These are phyloP conservation scores for Anarsia innoxiella DNA, from an alignment of 2,888 invertebrate genomes.

Conservation along the genomic window DNA sequence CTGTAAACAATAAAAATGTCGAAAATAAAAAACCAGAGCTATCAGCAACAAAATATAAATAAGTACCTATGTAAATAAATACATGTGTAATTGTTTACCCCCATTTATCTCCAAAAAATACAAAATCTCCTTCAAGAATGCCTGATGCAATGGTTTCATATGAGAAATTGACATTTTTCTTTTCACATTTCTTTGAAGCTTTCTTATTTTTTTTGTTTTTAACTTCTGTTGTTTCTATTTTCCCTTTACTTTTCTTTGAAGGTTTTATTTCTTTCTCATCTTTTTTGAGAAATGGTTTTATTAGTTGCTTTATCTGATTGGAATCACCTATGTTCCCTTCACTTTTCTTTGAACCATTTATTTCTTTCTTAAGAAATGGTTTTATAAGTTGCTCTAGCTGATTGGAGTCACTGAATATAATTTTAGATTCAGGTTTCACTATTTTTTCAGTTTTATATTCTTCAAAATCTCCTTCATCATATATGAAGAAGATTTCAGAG, in stretches of 20 bases:
- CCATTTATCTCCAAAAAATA: conserved; percentile 60
- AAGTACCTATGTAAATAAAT: background rate
- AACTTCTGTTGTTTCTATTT: conserved; percentile 45
- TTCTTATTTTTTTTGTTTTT: no score
- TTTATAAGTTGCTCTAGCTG: conserved; percentile 24
- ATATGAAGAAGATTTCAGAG: no score
- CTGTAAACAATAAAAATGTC: no score
- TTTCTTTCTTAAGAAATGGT: conserved; percentile 21
- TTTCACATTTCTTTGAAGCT: conserved; percentile 14
- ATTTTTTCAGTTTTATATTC: conserved; percentile 1
- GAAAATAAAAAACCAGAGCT: no score
- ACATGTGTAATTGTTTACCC: conserved; percentile 43
- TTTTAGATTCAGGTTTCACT: conserved; percentile 16
- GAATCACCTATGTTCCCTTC: conserved; percentile 20
- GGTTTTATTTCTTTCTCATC: no score
- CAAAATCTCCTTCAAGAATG: conserved; percentile 55
- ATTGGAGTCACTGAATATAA: conserved; percentile 22
- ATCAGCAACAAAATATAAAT: background rate
- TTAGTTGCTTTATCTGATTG: conserved; percentile 22
- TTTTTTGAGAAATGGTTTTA: conserved; percentile 24
- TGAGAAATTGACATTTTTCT: no score
- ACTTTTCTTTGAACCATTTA: background rate
- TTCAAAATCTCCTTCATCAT: no score
- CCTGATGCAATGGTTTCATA: no score
- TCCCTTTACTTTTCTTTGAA: conserved; percentile 19